Base-by-base conservation (phyloP, 2,888 invertebrate species). In the Melanargia galathea region DNA sequence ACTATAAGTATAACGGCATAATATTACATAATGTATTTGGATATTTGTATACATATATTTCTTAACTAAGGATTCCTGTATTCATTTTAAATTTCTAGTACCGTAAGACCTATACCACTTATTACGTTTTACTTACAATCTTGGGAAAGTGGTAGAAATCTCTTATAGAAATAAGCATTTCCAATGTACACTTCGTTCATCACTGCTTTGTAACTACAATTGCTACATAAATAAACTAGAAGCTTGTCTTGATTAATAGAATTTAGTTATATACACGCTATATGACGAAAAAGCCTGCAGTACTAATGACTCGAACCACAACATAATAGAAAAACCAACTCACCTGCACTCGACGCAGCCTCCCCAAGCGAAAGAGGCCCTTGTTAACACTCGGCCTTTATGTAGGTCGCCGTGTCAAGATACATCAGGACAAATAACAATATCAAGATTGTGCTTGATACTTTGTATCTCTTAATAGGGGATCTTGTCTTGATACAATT, bases 391-490 rank as follows among this genome's bases (percentile, higher is more conserved):
- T 33, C 18, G 52, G 33, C 18, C 52, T 52, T 2, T 52, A 52
- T 52, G 22, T 52, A 35, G 52, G 52, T 52, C 52, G 52, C 35
- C 52, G 22, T 52, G 52, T 52, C 52, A 52, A 52, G 52, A 52
- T 35, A 20, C 52, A 52, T 33, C 52, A 52, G 52, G 52, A 52
- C 35, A 52, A 52, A 52, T 18, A 30, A 30, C 18, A 43, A 18
- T 22, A 52, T 52, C 52, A 35, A 52, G 52, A 52, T 52, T 33
- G 33, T 52, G 18, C 20, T 35, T 52, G 18, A 33, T 20, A 51
- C 33, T 33, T 35, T 52, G 0, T 30, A n/a, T 24, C 18, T 45
- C 24, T n/a, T n/a, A n/a, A n/a, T n/a, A n/a, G n/a, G n/a, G 13
- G 13, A 11, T 24, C 5, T 2, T 1, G 18, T 43, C 18, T 18